Evolutionary conservation across 2,888 invertebrate species (phyloP).

Genomic region (Imbricaverruca yamaguchii): DNA sequence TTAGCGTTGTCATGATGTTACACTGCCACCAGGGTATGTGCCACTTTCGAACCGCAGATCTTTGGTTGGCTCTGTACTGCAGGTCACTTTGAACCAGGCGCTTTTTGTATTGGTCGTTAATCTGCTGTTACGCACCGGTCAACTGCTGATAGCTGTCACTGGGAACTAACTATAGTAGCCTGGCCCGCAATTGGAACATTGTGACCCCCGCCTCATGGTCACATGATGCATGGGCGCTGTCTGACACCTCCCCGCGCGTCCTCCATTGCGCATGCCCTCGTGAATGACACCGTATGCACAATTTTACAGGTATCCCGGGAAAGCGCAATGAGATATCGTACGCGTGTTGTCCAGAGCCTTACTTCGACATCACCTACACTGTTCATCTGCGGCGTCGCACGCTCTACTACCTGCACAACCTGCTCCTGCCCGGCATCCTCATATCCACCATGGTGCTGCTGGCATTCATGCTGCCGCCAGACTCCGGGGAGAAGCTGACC

Average conservation of each 20-base stretch:
- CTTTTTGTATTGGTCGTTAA: too few relatives aligned
- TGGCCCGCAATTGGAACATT: too few relatives aligned
- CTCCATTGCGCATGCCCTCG: background rate
- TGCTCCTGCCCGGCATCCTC: slow-evolving; percentile 97
- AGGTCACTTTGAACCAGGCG: too few relatives aligned
- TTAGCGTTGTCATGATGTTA: too few relatives aligned
- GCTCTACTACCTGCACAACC: slow-evolving; percentile 98
- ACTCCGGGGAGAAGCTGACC: slow-evolving; percentile 98
- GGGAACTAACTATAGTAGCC: too few relatives aligned
- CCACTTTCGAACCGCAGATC: too few relatives aligned
- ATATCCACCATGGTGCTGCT: slow-evolving; percentile 98
- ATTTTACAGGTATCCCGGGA: slow-evolving; percentile 40
- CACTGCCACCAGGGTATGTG: too few relatives aligned
- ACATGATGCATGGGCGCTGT: background rate
- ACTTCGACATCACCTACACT: slow-evolving; percentile 47
- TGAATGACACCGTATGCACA: background rate
- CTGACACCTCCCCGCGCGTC: background rate
- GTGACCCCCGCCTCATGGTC: too few relatives aligned
- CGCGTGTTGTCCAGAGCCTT: slow-evolving; percentile 51
- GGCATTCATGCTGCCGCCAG: slow-evolving; percentile 96
- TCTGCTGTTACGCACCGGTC: too few relatives aligned
- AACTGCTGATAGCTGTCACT: too few relatives aligned
- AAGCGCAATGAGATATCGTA: slow-evolving; percentile 40
- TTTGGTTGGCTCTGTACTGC: too few relatives aligned
- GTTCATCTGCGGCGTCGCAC: slow-evolving; percentile 63